These are phyloP conservation scores for Varecia variegata DNA, from an alignment of 2,797 vertebrate genomes.

Conservation along the genomic window DNA sequence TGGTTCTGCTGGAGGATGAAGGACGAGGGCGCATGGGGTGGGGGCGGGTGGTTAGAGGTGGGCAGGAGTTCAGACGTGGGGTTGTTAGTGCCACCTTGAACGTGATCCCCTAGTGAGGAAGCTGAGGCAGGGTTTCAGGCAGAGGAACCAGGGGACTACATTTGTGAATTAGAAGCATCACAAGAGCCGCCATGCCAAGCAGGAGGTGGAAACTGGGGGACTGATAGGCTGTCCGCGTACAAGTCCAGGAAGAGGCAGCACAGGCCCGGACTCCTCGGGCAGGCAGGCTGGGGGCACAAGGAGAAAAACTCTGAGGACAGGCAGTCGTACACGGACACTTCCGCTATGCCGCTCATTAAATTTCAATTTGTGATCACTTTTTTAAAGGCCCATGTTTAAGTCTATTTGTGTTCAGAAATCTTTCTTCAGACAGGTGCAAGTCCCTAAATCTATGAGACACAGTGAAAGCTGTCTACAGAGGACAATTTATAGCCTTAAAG, in stretches of 20 bases:
- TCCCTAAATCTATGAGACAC: neutral
- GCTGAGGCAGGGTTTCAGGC: neutral
- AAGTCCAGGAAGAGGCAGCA: neutral
- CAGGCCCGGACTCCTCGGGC: rapidly evolving
- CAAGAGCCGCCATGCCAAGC: neutral
- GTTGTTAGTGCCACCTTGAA: rapidly evolving
- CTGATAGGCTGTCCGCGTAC: rapidly evolving
- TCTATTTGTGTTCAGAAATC: neutral
- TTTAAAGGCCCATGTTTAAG: neutral
- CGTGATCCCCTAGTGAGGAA: neutral
- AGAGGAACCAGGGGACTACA: neutral
- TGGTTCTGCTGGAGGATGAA: neutral
- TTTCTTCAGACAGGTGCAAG: neutral
- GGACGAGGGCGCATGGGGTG: neutral
- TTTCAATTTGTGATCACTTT: neutral
- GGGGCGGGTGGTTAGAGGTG: neutral
- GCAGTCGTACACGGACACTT: rapidly evolving
- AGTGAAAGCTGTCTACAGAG: slow-evolving; percentile 10
- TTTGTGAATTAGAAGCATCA: neutral
- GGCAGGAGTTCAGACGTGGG: neutral
- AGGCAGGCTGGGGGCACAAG: neutral
- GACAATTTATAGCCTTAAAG: neutral
- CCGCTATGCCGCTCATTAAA: neutral
- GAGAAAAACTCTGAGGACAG: neutral
- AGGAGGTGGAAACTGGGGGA: neutral